Evolutionary conservation across 1,140 invertebrate genomes (phyloP), one percentile per base, ranked within the genome.

Genomic region (Neodiprion fabricii): DNA sequence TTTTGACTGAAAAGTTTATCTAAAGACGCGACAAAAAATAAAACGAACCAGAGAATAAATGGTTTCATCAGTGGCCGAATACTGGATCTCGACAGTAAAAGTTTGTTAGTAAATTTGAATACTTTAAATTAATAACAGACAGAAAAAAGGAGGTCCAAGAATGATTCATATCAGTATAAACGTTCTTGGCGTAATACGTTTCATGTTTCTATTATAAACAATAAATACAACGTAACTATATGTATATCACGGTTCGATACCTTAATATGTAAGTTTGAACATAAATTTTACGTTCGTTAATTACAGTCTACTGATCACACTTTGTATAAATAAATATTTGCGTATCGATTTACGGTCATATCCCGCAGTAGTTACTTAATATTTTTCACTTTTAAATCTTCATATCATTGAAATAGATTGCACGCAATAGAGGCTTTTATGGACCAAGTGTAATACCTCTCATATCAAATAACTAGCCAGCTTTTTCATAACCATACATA

Each of bases 251-350:
- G 14, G 67, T 47, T 47, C 21, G 40, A 23, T 69, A 69, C 17
- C 17, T 69, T 47, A 47, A 69, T 69, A 47, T 12, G 40, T 47
- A 69, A 69, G 12, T 69, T 69, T 69, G 40, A 69, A 47, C 40
- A 12, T 23, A 69, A 69, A 21, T 23, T 47, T 61, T 61, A 14
- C 53, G 11, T 23, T 23, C 21, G 11, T 69, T 21, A 69, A 69
- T 21, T 23, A 69, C 67, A 69, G 67, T 69, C 67, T 69, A 69
- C 40, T 23, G 23, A 69, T 69, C 67, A 69, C 67, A 69, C 67
- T 69, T 69, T 69, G 11, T 69, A 69, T 47, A 69, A 69, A 69
- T 69, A 69, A 69, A 8, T 69, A 69, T 69, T 69, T 69, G 10
- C 11, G 40, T 69, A 47, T 69, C 67, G 40, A 69, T 69, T 47